These are phyloP conservation scores for Halictus quadricinctus DNA, from an alignment of 2,888 invertebrate species.

Conservation along the genomic window DNA sequence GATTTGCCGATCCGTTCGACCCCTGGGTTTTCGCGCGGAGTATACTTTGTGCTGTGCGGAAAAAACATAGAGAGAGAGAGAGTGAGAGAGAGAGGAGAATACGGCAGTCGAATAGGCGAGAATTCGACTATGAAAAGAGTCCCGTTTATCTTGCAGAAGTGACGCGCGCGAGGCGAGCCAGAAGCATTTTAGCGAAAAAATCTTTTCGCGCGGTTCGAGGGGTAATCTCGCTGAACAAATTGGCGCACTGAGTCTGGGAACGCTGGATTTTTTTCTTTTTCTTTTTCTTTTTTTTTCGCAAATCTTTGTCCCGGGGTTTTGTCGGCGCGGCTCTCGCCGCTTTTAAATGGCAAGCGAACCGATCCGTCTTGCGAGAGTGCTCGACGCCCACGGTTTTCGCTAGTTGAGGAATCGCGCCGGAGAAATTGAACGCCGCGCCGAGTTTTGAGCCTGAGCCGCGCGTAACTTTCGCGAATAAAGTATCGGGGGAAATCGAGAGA, in stretches of 20 bases:
- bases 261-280: background rate
- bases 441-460: constrained; percentile 15
- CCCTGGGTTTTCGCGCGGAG: background rate
- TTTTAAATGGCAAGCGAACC: constrained; percentile 4
- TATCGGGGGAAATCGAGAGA: constrained; percentile 7
- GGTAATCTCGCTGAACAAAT: background rate
- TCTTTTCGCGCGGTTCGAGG: background rate
- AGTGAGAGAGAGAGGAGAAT: background rate
- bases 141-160: background rate
- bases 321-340: background rate
- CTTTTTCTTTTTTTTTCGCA: background rate
- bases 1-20: background rate
- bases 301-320: background rate
- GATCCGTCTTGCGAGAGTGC: constrained; percentile 41
- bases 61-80: background rate
- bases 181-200: background rate
- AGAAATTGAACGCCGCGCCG: constrained; percentile 22
- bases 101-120: background rate
- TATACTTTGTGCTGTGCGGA: background rate
- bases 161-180: background rate
- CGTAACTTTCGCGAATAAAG: constrained; percentile 37
- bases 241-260: background rate
- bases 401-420: constrained; percentile 33
- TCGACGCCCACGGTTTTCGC: constrained; percentile 20
- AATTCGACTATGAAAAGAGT: background rate